Base-by-base conservation (phyloP, 2,113 vertebrate species). In the Dunckerocampus dactyliophorus region DNA sequence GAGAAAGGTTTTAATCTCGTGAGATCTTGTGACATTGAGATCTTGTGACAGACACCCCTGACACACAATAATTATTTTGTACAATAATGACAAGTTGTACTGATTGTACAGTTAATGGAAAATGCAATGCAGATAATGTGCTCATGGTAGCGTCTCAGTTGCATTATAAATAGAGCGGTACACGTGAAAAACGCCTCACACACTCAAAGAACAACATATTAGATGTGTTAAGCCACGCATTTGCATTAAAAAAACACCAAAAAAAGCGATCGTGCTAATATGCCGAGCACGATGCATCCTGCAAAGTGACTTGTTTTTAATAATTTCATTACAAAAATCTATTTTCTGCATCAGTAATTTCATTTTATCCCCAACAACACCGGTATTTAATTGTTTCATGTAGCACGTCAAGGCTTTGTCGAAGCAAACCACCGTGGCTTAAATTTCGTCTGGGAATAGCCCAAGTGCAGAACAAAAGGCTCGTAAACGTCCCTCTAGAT, bases 301-400 rank as follows among this genome's bases (percentile, higher is more conserved):
- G 56, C 61, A 62, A 57, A 74, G 51, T 6, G 2, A 68, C 65
- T 76, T 80, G 82, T 81, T 80, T 72, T 69, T 72, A 63, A 77
- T 77, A 72, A 48, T 75, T 80, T 67, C 52, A 80, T 76, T 65
- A 71, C 65, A 74, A 69, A 83, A 86, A 72, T 80, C 80, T 37
- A 84, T 87, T 84, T 85, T 79, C 72, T 77, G 80, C 75, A 67
- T 77, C 75, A 57, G 72, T 71, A 84, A 72, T 60, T 76, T 74
- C 59, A 34, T 63, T 74, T 71, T 62, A 19, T 51, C 52, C 49
- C 43, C 50, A 51, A 24, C 43, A 54, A 22, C 45, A 22, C 24
- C 22, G 2, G 21, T 70, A 72, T 75, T 76, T 86, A 79, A 86
- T 82, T 78, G 67, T 81, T 85, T 83, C 42, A 62, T 89, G 84